A percentile compares a stretch with the other conserved stretches of the same genome.
Evolutionary conservation across 1,140 invertebrate genomes (phyloP).

Genomic region (Maniola jurtina): DNA sequence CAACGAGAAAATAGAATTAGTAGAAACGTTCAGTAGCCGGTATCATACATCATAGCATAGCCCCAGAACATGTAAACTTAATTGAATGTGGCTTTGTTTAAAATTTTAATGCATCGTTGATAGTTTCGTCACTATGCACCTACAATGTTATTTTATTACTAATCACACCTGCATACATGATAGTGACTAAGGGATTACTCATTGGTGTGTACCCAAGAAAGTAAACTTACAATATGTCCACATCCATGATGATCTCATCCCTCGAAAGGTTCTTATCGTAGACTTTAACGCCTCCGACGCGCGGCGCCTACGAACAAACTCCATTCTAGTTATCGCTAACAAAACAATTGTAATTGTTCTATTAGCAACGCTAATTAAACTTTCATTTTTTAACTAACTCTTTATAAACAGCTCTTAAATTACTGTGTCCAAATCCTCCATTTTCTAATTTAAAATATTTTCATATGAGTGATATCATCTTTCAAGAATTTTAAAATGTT

Average conservation of each 20-base stretch:
- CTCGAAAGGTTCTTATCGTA: constrained; percentile 95
- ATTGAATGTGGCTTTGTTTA: not conserved
- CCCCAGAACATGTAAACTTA: not conserved
- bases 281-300: constrained; percentile 96
- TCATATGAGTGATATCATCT: too few species aligned
- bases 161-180: too few species aligned
- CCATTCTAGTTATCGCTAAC: not conserved
- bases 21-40: too few species aligned
- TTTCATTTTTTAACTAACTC: not conserved
- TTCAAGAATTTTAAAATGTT: too few species aligned
- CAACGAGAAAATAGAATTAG: not conserved
- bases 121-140: not conserved
- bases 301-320: constrained; percentile 85
- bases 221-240: constrained; percentile 92
- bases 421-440: too few species aligned
- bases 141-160: too few species aligned
- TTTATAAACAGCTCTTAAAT: too few species aligned
- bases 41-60: too few species aligned
- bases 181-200: constrained; percentile 12
- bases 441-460: too few species aligned
- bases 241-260: constrained; percentile 97
- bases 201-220: constrained; percentile 21
- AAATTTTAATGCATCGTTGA: not conserved
- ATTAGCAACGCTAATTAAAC: not conserved
- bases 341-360: constrained; percentile 8